Percentiles rank a stretch among this genome's conserved stretches.
Evolutionary conservation across 2,113 vertebrate genomes (phyloP).

Genomic region (Plecturocebus donacophilus): DNA sequence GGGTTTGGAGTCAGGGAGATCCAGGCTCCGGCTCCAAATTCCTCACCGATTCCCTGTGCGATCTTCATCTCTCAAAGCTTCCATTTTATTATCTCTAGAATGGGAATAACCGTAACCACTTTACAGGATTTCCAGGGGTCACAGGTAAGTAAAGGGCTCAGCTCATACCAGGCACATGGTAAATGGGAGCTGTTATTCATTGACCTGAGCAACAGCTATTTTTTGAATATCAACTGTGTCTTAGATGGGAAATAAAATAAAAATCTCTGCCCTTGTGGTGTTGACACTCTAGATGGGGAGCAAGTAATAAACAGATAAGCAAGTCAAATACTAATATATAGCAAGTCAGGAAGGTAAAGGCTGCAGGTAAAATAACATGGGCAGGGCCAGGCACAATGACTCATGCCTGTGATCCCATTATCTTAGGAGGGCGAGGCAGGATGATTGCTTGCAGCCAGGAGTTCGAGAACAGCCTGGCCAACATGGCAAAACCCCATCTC

Average conservation of each 20-base stretch:
- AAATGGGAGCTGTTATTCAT: not conserved
- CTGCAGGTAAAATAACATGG: not conserved
- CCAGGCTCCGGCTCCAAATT: not conserved
- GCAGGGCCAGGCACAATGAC: not conserved
- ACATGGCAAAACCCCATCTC: too few species aligned
- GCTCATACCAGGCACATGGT: not conserved
- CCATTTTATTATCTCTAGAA: not conserved
- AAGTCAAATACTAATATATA: too few species aligned
- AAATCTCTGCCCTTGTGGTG: not conserved
- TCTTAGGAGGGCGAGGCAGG: too few species aligned
- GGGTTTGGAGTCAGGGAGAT: not conserved
- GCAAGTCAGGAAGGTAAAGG: not conserved
- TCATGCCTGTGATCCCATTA: too few species aligned
- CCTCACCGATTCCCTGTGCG: fast-evolving
- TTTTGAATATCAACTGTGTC: not conserved
- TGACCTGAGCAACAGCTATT: not conserved
- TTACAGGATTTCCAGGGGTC: not conserved
- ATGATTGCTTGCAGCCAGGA: too few species aligned
- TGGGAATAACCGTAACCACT: not conserved
- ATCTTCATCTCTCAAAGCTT: not conserved
- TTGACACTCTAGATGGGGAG: not conserved
- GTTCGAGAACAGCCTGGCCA: too few species aligned
- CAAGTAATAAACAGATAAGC: not conserved
- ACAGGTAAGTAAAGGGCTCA: not conserved
- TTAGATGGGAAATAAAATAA: not conserved